Base-by-base conservation (phyloP, 2,888 invertebrate genomes). In the Amblyjoppa proteus region DNA sequence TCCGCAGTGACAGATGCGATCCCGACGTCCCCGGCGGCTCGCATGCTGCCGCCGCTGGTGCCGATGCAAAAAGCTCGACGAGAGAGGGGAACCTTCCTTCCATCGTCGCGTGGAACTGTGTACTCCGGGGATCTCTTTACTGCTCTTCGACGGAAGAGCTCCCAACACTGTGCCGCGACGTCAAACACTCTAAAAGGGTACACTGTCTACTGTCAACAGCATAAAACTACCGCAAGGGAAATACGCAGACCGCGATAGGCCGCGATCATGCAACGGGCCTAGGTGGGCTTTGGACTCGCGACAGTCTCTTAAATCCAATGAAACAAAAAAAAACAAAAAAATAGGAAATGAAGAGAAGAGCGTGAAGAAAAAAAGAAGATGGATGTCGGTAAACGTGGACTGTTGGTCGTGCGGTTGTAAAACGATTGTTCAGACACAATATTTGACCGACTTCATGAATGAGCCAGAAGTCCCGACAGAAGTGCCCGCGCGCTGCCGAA, bases 1-100 rank as follows among this genome's bases (percentile, higher is more conserved):
- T 93, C 93, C 93, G 93, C 88, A 90, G 90, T 88, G 92, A 92
- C 93, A 93, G 93, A 93, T 94, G 93, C 91, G 89, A 91, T 91
- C 90, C 91, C 71, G 74, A 56, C 80, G 69, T 79, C 78, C 64
- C 28, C 78, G 77, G 64, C 3, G 70, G 70, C 81, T 81, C 76
- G 84, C 90, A 87, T 83, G 84, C 88, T 89, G 90, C 88, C 87
- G 88, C 88, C 88, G 89, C 90, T 87, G 86, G 73, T 87, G 88
- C 83, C 69, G 88, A 38, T 58, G 56, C 71, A 66, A 75, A 69
- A 51, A 80, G 66, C 66, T 4, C 68, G 58, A 70, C 11, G 68
- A 28, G 68, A 64, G 76, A 76, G 78, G 69, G 76, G 28, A 2
- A 16, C 34, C n/a, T 38, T 20, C 31, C 28, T 64, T 38, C 68